phyloP scores from a whole-genome alignment of 2,888 invertebrate genomes.

The Polydesmus complanatus region DNA sequence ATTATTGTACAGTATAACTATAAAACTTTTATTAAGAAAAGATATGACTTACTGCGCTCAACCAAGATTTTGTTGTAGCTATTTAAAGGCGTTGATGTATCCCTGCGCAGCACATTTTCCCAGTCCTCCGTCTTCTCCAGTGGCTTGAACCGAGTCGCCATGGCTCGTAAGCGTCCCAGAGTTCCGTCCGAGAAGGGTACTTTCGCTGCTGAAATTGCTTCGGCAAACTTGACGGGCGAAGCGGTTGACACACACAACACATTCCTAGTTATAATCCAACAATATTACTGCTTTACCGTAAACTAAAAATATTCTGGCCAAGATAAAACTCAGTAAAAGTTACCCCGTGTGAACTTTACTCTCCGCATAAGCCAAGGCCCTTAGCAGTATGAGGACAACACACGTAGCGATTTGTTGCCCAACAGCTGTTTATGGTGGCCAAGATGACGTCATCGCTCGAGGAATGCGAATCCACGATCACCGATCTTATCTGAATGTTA shows the following conservation, averaged over 20 bases:
- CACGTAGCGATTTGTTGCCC: slow-evolving; percentile 30
- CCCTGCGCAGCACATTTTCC: neutral
- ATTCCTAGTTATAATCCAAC: neutral
- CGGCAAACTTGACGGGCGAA: slow-evolving; percentile 33
- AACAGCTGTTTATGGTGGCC: slow-evolving; percentile 29
- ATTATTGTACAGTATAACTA: too few species aligned
- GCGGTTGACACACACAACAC: slow-evolving; percentile 33
- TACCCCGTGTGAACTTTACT: too few species aligned
- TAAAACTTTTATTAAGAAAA: too few species aligned
- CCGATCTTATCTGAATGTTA: slow-evolving; percentile 23
- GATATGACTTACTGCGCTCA: too few species aligned
- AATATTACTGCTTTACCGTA: too few species aligned
- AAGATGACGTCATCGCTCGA: slow-evolving; percentile 28
- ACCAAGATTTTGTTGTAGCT: too few species aligned
- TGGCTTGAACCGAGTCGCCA: neutral
- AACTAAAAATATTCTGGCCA: too few species aligned
- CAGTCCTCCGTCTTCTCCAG: neutral
- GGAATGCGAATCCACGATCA: slow-evolving; percentile 21
- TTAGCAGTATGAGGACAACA: slow-evolving; percentile 37
- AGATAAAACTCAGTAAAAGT: too few species aligned
- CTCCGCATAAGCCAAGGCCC: slow-evolving; percentile 31
- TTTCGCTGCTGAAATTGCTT: slow-evolving; percentile 28
- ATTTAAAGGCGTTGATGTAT: too few species aligned
- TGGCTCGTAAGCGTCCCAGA: slow-evolving; percentile 16
- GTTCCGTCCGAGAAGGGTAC: slow-evolving; percentile 24